Conservation (phyloP, 2,113 vertebrate genomes). For the Nothobranchius kuhntae region DNA sequence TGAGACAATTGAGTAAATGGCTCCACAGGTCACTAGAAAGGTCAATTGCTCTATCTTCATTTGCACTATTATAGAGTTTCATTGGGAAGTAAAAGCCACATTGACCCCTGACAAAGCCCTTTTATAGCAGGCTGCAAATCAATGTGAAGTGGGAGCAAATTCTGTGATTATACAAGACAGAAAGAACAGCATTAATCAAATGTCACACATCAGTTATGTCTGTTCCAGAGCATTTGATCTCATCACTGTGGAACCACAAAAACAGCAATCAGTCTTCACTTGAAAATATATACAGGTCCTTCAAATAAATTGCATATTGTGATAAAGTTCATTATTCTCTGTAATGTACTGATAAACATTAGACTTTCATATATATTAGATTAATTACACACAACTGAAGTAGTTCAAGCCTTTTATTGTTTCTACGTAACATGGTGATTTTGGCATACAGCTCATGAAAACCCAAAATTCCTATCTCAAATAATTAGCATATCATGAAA, state of each 20-base stretch:
- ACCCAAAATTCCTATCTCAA: too few species aligned
- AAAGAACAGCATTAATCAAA: constrained; percentile 33
- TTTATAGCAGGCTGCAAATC: constrained; percentile 46
- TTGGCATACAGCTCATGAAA: too few species aligned
- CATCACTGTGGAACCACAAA: constrained; percentile 12
- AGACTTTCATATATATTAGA: too few species aligned
- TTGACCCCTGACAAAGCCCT: constrained; percentile 45
- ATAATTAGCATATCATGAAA: too few species aligned
- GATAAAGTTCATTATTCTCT: too few species aligned
- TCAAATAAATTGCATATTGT: too few species aligned
- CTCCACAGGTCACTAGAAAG: constrained; percentile 14
- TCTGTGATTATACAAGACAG: constrained; percentile 39
- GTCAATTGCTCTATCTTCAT: constrained; percentile 52
- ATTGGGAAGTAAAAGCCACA: constrained; percentile 57
- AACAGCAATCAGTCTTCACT: not conserved
- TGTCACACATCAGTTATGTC: constrained; percentile 29
- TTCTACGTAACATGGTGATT: too few species aligned
- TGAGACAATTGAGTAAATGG: constrained; percentile 29
- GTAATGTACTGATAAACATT: too few species aligned
- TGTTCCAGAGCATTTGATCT: constrained; percentile 25
- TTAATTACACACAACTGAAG: too few species aligned
- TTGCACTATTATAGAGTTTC: constrained; percentile 41
- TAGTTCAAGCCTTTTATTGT: too few species aligned
- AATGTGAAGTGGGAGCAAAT: constrained; percentile 34
- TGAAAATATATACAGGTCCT: too few species aligned